Conservation (phyloP, 23 tunicate genomes). For the Styela clava region DNA sequence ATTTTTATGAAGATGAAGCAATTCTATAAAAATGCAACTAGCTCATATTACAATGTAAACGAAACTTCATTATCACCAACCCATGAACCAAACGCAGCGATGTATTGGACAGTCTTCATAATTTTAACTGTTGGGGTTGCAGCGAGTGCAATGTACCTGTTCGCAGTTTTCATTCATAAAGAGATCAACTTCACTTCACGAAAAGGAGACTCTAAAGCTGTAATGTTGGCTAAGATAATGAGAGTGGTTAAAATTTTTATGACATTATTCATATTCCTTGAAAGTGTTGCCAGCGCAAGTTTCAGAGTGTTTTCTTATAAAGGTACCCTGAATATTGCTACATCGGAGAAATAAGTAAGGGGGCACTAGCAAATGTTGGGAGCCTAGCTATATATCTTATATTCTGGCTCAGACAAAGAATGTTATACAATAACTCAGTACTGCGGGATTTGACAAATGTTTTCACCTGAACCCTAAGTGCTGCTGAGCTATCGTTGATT, state of each 20-base stretch:
- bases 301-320: neutral
- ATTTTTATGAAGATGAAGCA: no score
- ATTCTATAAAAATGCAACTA: no score
- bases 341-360: neutral
- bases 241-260: neutral
- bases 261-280: neutral
- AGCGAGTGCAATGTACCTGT: neutral
- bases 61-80: no score
- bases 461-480: neutral
- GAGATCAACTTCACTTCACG: neutral
- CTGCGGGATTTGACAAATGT: neutral
- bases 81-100: no score
- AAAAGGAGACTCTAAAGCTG: neutral
- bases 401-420: neutral
- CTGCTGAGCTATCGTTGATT: neutral
- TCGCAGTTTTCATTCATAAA: neutral
- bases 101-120: neutral
- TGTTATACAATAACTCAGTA: neutral
- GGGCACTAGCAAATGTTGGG: neutral
- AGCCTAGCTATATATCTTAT: neutral
- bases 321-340: neutral
- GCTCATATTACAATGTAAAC: no score
- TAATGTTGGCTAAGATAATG: neutral
- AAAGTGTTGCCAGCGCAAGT: neutral
- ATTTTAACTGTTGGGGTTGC: neutral